Conservation (phyloP, 1,140 invertebrate species). For the Ceratina japonica region DNA sequence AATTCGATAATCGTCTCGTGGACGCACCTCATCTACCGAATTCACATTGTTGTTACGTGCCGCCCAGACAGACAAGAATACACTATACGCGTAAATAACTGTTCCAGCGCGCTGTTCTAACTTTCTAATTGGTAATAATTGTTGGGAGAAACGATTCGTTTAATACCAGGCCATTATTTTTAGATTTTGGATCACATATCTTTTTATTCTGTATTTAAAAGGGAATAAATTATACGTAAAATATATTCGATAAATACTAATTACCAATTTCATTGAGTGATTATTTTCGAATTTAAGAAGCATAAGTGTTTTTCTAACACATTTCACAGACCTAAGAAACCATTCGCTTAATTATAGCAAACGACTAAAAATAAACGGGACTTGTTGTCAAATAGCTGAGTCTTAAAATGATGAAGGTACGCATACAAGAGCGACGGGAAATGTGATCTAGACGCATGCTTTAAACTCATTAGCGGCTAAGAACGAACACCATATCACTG, state of each 20-base stretch:
- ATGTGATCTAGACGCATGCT: constrained; percentile 15
- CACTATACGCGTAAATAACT: background rate
- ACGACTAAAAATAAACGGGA: constrained; percentile 11
- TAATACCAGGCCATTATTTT: too few species aligned
- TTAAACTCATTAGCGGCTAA: constrained; percentile 37
- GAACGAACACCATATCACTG: background rate
- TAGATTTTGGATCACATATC: too few species aligned
- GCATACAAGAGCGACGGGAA: background rate
- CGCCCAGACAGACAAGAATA: background rate
- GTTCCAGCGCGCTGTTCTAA: background rate
- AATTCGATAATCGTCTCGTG: constrained; percentile 60
- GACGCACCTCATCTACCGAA: constrained; percentile 33
- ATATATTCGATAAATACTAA: background rate
- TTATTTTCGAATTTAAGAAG: background rate
- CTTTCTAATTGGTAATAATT: constrained; percentile 26
- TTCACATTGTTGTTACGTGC: constrained; percentile 42
- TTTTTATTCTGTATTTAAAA: too few species aligned
- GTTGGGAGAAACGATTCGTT: background rate
- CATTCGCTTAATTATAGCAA: constrained; percentile 6
- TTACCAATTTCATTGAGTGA: background rate
- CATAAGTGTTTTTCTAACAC: too few species aligned
- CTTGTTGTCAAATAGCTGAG: constrained; percentile 20
- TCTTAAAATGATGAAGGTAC: background rate
- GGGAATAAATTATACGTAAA: background rate
- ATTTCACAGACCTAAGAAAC: background rate